These are phyloP conservation scores for Mormyrus iriodes DNA, from an alignment of 2,113 vertebrate species.

Conservation along the genomic window DNA sequence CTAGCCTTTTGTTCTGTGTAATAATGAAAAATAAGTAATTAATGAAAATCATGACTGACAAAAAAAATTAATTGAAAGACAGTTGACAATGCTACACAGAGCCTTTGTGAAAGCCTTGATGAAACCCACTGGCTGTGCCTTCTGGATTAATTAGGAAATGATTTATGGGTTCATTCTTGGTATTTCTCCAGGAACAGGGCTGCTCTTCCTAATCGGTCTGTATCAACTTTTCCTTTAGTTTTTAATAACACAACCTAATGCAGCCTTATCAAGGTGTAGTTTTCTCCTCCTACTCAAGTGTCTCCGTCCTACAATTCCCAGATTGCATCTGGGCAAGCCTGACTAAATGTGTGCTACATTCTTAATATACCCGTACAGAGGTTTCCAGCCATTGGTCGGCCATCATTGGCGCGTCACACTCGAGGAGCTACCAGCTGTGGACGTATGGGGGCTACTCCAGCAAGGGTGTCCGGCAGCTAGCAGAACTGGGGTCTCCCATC, in stretches of 20 bases:
- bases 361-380: slow-evolving; percentile 52
- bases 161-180: background rate
- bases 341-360: background rate
- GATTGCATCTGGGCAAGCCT: background rate
- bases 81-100: background rate
- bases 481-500: slow-evolving; percentile 88
- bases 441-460: slow-evolving; percentile 90
- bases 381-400: slow-evolving; percentile 97
- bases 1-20: background rate
- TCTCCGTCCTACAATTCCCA: background rate
- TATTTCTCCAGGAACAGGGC: background rate
- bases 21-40: slow-evolving; percentile 13
- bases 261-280: background rate
- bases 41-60: slow-evolving; percentile 10
- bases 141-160: slow-evolving; percentile 2
- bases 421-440: slow-evolving; percentile 85
- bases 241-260: background rate
- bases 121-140: background rate
- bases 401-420: slow-evolving; percentile 89
- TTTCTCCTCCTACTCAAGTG: background rate
- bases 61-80: background rate
- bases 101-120: background rate
- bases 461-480: slow-evolving; percentile 87
- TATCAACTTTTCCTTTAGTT: background rate
- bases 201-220: background rate